Conservation (phyloP, 2,113 vertebrate species). For the Chaetodon trifascialis region DNA sequence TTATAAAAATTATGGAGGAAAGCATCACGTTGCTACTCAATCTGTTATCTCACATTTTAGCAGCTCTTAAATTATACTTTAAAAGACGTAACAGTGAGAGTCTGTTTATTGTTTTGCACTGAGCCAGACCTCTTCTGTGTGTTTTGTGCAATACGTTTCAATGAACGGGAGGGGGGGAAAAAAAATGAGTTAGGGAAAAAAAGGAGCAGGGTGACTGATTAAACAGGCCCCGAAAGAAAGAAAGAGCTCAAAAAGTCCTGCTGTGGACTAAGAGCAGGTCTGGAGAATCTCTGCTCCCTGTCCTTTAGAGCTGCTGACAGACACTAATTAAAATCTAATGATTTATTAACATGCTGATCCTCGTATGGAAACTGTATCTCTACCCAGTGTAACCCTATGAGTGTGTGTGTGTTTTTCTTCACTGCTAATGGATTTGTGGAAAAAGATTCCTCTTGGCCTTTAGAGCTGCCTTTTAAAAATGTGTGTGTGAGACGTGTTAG, state of each 20-base stretch:
- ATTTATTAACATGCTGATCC: conserved; percentile 83
- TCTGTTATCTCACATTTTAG: conserved; percentile 33
- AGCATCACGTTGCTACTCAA: conserved; percentile 21
- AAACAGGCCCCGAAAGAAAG: conserved; percentile 40
- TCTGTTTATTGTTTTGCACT: conserved; percentile 45
- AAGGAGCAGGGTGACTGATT: conserved; percentile 48
- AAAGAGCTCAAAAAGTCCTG: conserved; percentile 51
- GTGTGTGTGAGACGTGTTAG: conserved; percentile 7
- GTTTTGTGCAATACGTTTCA: conserved; percentile 11
- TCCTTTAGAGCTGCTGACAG: conserved; percentile 78
- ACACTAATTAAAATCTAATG: conserved; percentile 86
- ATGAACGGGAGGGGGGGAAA: not conserved
- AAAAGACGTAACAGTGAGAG: conserved; percentile 37
- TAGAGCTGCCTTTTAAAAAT: conserved; percentile 65
- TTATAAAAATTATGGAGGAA: conserved; percentile 25
- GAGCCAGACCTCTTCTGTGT: conserved; percentile 28
- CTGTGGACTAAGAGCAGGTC: conserved; percentile 68
- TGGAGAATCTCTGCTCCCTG: conserved; percentile 81
- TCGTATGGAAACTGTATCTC: conserved; percentile 82
- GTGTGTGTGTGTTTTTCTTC: conserved; percentile 43
- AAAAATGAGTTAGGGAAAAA: conserved; percentile 9
- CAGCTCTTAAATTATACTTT: conserved; percentile 58
- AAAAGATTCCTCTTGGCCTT: conserved; percentile 75
- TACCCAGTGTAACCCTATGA: conserved; percentile 49
- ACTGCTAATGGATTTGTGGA: conserved; percentile 79